Percentiles rank a stretch among this genome's conserved stretches.
Evolutionary conservation across 2,888 invertebrate species (phyloP).

Genomic region (Nomada fucata): DNA sequence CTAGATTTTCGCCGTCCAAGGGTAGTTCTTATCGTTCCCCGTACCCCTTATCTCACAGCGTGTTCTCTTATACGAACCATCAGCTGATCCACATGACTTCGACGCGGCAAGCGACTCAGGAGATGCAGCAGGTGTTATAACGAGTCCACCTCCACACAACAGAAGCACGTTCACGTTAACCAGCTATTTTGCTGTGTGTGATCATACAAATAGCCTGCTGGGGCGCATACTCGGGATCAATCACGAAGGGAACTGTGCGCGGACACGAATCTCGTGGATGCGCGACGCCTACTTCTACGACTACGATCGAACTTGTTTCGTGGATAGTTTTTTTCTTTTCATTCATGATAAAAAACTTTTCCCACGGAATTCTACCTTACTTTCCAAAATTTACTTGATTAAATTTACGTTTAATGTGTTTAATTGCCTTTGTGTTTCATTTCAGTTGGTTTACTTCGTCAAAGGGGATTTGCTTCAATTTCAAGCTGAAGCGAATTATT

Average conservation of each 20-base stretch:
- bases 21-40: neutral
- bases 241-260: constrained; percentile 70
- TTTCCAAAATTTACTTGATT: no score
- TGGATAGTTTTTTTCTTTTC: no score
- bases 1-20: neutral
- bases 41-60: neutral
- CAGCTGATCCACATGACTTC: constrained; percentile 50
- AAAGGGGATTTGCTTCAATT: no score
- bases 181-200: constrained; percentile 57
- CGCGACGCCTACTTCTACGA: constrained; percentile 22
- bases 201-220: constrained; percentile 65
- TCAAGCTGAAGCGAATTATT: no score
- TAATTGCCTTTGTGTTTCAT: neutral
- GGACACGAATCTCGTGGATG: constrained; percentile 68
- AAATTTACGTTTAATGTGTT: no score
- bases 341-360: neutral
- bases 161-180: constrained; percentile 45
- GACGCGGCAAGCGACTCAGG: constrained; percentile 11
- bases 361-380: no score
- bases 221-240: constrained; percentile 72
- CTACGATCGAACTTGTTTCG: neutral
- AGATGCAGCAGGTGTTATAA: constrained; percentile 63
- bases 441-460: neutral
- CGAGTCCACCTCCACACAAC: constrained; percentile 47
- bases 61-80: constrained; percentile 51